Conservation (phyloP, 1,140 invertebrate genomes). For the Acromyrmex echinatior region DNA sequence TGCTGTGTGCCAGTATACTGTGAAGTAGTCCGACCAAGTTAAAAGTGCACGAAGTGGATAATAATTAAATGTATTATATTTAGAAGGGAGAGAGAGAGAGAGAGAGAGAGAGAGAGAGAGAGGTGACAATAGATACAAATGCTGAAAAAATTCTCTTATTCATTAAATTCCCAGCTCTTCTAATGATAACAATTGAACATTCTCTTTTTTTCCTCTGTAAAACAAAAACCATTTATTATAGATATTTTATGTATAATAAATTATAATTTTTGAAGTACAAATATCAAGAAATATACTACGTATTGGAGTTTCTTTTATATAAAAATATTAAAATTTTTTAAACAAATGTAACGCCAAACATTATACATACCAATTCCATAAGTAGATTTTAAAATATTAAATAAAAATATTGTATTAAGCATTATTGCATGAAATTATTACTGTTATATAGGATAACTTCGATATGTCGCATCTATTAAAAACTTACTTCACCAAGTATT, state of each 20-base stretch:
- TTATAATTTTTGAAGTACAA: background rate
- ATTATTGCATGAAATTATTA: background rate
- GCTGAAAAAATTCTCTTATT: slow-evolving; percentile 29
- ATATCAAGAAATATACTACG: background rate
- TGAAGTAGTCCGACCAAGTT: background rate
- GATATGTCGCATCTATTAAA: too few relatives aligned
- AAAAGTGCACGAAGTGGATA: background rate
- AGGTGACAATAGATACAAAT: background rate
- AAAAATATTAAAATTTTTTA: background rate
- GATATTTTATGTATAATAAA: background rate
- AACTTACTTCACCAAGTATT: too few relatives aligned
- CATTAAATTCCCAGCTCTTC: background rate
- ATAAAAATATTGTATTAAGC: background rate
- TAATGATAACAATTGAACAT: background rate
- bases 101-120: too few relatives aligned
- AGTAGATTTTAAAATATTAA: background rate
- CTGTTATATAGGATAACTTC: background rate
- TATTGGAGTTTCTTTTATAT: background rate
- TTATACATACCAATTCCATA: slow-evolving; percentile 16
- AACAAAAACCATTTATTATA: slow-evolving; percentile 14
- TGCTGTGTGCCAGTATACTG: background rate
- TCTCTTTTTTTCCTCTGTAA: background rate
- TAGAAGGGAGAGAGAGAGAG: too few relatives aligned
- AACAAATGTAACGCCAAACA: background rate
- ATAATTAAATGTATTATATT: slow-evolving; percentile 11